Base-by-base conservation (phyloP, 2,797 vertebrate species). In the Acrocephalus scirpaceus region DNA sequence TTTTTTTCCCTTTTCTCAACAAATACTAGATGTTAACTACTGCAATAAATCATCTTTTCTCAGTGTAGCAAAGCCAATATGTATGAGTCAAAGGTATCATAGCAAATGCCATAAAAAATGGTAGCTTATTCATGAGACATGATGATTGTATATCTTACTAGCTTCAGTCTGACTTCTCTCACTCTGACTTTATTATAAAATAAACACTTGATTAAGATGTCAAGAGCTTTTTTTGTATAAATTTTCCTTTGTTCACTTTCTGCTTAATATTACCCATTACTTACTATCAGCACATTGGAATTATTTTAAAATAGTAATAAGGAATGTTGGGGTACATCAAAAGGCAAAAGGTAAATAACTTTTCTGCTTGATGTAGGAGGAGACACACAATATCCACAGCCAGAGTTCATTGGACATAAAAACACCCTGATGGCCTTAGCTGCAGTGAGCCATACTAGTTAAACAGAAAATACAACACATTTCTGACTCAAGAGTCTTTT, bases 41-140 rank as follows among this genome's bases (percentile, higher is more conserved):
- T 79, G 47, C 80, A 96, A 95, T 96, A 92, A 96, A 96, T 95
- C 94, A 95, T 23, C 16, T 91, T 92, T 95, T 94, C 80, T 94
- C 65, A 56, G 30, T 83, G 16, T 42, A 89, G 50, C 32, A 90
- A 91, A 85, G 57, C 53, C 69, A 95, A 77, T 94, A 89, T 3
- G 0, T 89, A 78, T 74, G 77, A 95, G 77, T 89, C 85, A 95
- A 96, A 94, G 16, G 47, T 75, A 77, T 86, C 66, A 70, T 19
- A 94, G 25, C 7, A 78, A 96, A 95, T 62, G 38, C 19, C 56
- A 58, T 65, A 48, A 85, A 85, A 90, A 81, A 66, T 70, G 17
- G 16, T 86, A 62, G 53, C 40, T 85, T 75, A 56, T 54, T 95
- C 53, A 69, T 64, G 60, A 94, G 64, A 87, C 71, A 79, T 3